Evolutionary conservation across 2,113 vertebrate genomes (phyloP).

Genomic region (Mus musculus): DNA sequence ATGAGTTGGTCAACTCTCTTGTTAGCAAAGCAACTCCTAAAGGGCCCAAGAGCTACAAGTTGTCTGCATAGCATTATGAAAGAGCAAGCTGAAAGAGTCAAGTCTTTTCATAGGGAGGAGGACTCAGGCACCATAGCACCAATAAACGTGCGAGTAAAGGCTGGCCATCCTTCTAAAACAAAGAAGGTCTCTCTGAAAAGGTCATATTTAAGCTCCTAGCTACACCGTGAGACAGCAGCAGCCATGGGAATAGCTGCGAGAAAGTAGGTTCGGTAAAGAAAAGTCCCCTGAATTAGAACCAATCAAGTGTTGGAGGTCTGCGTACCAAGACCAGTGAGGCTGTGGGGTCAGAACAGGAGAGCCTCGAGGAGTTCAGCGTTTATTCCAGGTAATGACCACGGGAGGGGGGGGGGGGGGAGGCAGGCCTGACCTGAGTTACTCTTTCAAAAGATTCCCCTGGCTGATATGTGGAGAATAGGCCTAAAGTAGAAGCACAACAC

Average conservation of each 20-base stretch:
- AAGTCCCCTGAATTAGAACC: background rate
- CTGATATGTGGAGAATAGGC: background rate
- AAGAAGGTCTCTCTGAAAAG: background rate
- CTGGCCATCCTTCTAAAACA: background rate
- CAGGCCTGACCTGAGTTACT: background rate
- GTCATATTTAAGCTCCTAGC: background rate
- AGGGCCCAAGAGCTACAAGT: background rate
- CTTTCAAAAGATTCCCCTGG: constrained; percentile 29
- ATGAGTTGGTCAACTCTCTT: background rate
- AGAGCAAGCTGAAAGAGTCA: background rate
- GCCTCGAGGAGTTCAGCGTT: background rate
- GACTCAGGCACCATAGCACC: too few species aligned
- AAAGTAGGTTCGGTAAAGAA: constrained; percentile 15
- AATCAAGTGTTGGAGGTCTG: background rate
- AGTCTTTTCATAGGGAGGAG: background rate
- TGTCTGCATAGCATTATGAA: background rate
- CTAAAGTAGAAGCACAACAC: background rate
- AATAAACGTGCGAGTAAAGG: background rate
- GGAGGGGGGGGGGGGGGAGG: background rate
- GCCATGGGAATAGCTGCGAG: background rate
- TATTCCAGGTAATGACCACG: background rate
- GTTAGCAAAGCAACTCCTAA: background rate
- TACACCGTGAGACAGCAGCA: background rate
- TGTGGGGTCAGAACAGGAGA: background rate
- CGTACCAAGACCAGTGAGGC: background rate